Evolutionary conservation across 1,140 invertebrate species (phyloP), one percentile per base, ranked within the genome.

Genomic region (Linepithema humile): DNA sequence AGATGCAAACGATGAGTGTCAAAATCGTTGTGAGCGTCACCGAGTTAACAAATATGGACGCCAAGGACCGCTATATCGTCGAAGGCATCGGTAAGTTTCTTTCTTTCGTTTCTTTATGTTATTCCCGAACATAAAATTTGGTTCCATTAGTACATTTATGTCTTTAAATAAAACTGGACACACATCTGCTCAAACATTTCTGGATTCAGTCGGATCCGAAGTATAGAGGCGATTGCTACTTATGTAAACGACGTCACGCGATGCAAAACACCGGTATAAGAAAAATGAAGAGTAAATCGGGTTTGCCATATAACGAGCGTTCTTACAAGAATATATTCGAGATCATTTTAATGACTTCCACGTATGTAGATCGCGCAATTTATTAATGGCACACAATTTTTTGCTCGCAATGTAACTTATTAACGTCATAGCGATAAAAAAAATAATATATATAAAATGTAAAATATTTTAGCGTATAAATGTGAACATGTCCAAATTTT

Each of bases 31-130:
- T 90, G 29, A 92, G 89, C 87, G 91, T 92, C 60, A 93, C 92
- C 55, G 91, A 94, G 83, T 83, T 93, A 57, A 85, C 89, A 7
- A 90, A 91, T 75, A 94, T 94, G 93, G 92, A 93, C 83, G 88
- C 92, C 6, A 94, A 92, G 85, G 91, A 94, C 89, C 92, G 88
- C 50, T 94, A 94, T 83, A 88, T 93, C 67, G 89, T 94, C 50
- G 91, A 93, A 26, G 90, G 85, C 12, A 86, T 89, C 43, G 91
- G 92, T 92, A 86, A 94, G 89, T 88, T 17, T 77, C 15, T 80
- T 17, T 1, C 7, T 20, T 12, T 5, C 3, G 9, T 53, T 69
- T n/a, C n/a, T n/a, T n/a, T n/a, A n/a, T n/a, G n/a, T n/a, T n/a
- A n/a, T n/a, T n/a, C n/a, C n/a, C n/a, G n/a, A n/a, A n/a, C n/a